phyloP scores from a whole-genome alignment of 1,140 invertebrate species.

The Homalodisca vitripennis region DNA sequence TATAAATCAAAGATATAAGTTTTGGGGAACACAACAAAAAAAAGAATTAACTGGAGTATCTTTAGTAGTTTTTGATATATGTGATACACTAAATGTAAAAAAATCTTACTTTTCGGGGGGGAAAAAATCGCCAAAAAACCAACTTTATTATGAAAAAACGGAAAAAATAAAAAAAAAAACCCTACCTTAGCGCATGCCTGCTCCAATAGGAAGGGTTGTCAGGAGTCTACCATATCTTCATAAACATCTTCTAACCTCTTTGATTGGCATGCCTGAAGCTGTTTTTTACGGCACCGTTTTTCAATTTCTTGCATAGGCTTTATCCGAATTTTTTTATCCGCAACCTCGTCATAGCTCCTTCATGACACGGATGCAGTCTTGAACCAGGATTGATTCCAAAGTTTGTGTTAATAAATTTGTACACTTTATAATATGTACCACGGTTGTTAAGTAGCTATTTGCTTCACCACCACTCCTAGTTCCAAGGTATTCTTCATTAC shows the following conservation, averaged over 20 bases:
- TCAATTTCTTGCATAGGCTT: neutral
- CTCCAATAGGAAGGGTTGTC: no score
- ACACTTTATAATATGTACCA: constrained; percentile 8
- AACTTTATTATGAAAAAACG: neutral
- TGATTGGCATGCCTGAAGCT: neutral
- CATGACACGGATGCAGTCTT: neutral
- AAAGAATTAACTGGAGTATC: neutral
- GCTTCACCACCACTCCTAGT: neutral
- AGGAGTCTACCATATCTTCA: no score
- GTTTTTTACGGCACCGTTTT: neutral
- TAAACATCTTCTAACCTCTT: neutral
- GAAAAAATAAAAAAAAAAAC: neutral
- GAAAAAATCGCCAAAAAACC: neutral
- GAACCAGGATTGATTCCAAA: neutral
- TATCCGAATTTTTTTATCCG: neutral
- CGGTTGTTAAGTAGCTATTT: neutral
- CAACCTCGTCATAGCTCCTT: neutral
- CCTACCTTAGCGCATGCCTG: neutral
- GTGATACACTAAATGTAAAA: neutral
- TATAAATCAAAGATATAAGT: neutral
- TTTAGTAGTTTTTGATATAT: neutral
- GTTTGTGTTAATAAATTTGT: neutral
- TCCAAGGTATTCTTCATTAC: neutral
- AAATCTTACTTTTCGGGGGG: neutral
- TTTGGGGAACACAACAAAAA: neutral